A percentile compares a stretch with the other conserved stretches of the same genome.
Evolutionary conservation across 2,113 vertebrate species (phyloP).

Genomic region (Salvator merianae): DNA sequence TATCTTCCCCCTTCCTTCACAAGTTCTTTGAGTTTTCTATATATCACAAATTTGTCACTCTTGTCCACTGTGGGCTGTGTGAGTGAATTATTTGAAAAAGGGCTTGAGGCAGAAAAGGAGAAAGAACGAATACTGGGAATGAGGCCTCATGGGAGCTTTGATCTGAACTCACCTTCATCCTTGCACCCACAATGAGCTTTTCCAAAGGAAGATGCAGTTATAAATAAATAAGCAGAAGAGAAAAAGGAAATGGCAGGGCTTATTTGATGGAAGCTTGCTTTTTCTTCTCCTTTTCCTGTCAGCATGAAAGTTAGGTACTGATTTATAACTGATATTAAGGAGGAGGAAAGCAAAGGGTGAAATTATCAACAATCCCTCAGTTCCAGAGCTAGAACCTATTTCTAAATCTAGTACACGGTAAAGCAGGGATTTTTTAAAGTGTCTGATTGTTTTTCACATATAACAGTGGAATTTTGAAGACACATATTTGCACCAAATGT

Average conservation of each 20-base stretch:
- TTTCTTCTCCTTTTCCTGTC: constrained; percentile 33
- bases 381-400: not conserved
- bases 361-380: not conserved
- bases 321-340: constrained; percentile 53
- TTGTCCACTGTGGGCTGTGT: constrained; percentile 32
- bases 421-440: not conserved
- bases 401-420: not conserved
- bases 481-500: no score
- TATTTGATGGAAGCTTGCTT: constrained; percentile 27
- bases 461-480: constrained; percentile 7
- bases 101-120: constrained; percentile 21
- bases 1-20: constrained; percentile 5
- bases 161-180: constrained; percentile 59
- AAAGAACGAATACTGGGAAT: constrained; percentile 28
- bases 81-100: constrained; percentile 31
- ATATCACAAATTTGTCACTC: constrained; percentile 24
- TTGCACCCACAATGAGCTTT: constrained; percentile 34
- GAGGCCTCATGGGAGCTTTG: constrained; percentile 51
- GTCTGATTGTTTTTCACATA: not conserved
- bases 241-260: constrained; percentile 33
- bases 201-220: constrained; percentile 54
- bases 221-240: constrained; percentile 61
- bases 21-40: constrained; percentile 27
- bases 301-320: constrained; percentile 43
- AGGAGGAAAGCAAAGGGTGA: constrained; percentile 25